Base-by-base conservation (phyloP, 2,113 vertebrate genomes). In the Halcyon senegalensis region DNA sequence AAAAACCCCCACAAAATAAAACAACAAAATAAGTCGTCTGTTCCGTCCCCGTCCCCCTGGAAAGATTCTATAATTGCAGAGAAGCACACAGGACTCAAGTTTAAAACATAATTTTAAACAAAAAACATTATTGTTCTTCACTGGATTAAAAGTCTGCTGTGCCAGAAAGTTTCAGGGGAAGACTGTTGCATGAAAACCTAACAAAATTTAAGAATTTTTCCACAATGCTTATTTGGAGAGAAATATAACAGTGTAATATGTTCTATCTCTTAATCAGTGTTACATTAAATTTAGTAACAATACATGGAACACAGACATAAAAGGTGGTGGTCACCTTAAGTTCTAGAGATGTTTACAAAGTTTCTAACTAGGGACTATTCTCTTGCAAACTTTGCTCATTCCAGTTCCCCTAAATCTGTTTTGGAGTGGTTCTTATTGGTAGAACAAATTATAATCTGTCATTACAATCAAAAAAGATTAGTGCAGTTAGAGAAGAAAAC, bases 401-500 rank as follows among this genome's bases (percentile, higher is more conserved):
- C 48, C 66, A 58, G 44, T 93, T 96, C n/a, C n/a, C 18, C 21
- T 76, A 76, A 94, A 67, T 76, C 77, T 95, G 53, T 90, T 95
- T 94, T 94, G 80, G 48, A 94, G 37, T 63, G 37, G 44, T 69
- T 87, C 66, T 68, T 87, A 51, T 11, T 76, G 74, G 67, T 74
- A 83, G 91, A 94, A 93, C 81, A 85, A 95, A 94, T 89, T 53
- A 69, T 63, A 82, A 10, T 70, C 74, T 94, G 90, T 88, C 46
- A 48, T 84, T 94, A 72, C 1, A 2, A 83, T 94, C 44, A 87
- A 60, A 89, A 90, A 94, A 62, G 69, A 91, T 92, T 73, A 95
- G 74, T 83, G 69, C 10, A 17, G 50, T 74, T 80, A 86, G 39
- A 70, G 68, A 58, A 74, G 31, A 35, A 48, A 51, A 13, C 4